Conservation (phyloP, 1,140 invertebrate species). For the Berghia stephanieae region DNA sequence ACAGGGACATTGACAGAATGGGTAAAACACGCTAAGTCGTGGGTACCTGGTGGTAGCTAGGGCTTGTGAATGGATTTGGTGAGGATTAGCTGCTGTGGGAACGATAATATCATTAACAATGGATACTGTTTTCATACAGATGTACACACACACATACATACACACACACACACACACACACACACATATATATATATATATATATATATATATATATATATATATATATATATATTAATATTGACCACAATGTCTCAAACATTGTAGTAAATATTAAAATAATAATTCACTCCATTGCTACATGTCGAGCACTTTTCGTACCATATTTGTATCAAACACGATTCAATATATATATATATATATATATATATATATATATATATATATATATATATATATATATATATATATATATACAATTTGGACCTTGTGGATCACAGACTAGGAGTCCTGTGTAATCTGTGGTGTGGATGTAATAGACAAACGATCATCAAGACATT, state of each 20-base stretch:
- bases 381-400: constrained; percentile 16
- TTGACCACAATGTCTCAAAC: too few species aligned
- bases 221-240: not conserved
- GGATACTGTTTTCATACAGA: not conserved
- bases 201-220: not conserved
- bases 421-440: too few species aligned
- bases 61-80: too few species aligned
- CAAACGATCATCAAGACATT: not conserved
- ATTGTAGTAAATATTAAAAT: too few species aligned
- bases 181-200: not conserved
- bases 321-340: too few species aligned
- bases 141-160: not conserved
- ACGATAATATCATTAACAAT: not conserved
- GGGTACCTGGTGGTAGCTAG: too few species aligned
- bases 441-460: too few species aligned
- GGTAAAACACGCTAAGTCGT: too few species aligned
- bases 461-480: not conserved
- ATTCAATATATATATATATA: constrained; percentile 22
- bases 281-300: too few species aligned
- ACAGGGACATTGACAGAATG: too few species aligned
- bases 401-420: constrained; percentile 11
- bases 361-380: constrained; percentile 18
- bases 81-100: too few species aligned
- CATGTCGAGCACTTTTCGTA: too few species aligned
- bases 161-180: constrained; percentile 1